Conservation (phyloP, 2,888 invertebrate genomes). For the Drosophila paucipuncta region DNA sequence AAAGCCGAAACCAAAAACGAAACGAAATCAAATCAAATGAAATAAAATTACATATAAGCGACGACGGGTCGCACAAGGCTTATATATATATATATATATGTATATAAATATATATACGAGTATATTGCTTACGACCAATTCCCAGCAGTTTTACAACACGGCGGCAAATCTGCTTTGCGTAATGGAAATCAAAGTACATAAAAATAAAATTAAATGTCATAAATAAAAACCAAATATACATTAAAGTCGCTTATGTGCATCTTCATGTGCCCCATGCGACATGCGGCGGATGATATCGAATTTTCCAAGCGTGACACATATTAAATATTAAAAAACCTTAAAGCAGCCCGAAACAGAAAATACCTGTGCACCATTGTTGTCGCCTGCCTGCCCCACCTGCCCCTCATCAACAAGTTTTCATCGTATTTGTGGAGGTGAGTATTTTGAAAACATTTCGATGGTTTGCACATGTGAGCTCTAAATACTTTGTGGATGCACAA, state of each 20-base stretch:
- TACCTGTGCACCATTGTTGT: slow-evolving; percentile 3
- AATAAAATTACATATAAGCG: slow-evolving; percentile 35
- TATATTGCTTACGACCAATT: slow-evolving; percentile 30
- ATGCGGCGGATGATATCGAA: slow-evolving; percentile 27
- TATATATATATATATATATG: not conserved
- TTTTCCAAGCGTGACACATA: slow-evolving; percentile 48
- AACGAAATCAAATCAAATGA: slow-evolving; percentile 64
- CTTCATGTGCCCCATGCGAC: slow-evolving; percentile 29
- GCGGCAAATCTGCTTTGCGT: slow-evolving; percentile 49
- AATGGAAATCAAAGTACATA: slow-evolving; percentile 74
- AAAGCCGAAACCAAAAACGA: slow-evolving; percentile 44
- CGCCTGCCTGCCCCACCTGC: not conserved
- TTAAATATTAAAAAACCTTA: slow-evolving; percentile 61
- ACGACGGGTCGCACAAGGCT: slow-evolving; percentile 8
- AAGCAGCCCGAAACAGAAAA: not conserved
- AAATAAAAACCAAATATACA: slow-evolving; percentile 56
- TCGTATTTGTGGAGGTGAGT: slow-evolving; percentile 39
- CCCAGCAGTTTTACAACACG: slow-evolving; percentile 2
- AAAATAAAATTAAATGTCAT: slow-evolving; percentile 74
- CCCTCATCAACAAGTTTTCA: slow-evolving; percentile 3
- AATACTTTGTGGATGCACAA: not conserved
- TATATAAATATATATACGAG: not conserved
- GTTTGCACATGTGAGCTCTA: not conserved
- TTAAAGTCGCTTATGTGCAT: slow-evolving; percentile 28
- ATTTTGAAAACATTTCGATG: slow-evolving; percentile 3